Evolutionary conservation across 2,797 vertebrate species (phyloP).

Genomic region (Rhinichthys osculus): DNA sequence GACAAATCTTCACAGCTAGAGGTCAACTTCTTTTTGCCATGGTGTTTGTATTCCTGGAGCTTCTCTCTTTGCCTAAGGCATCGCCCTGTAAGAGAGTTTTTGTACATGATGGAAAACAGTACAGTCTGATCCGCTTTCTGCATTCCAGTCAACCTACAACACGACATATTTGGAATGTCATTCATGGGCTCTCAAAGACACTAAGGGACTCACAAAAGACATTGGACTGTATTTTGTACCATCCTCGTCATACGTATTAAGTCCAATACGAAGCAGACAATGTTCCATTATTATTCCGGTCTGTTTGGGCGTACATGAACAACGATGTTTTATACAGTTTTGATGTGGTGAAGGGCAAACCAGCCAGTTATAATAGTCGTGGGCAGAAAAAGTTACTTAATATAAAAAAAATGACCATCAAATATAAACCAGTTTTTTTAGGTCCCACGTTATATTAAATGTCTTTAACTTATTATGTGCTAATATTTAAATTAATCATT

Average conservation of each 20-base stretch:
- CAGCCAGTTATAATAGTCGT: slow-evolving; percentile 51
- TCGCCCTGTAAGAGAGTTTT: slow-evolving; percentile 63
- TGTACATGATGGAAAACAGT: slow-evolving; percentile 58
- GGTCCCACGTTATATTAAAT: not conserved
- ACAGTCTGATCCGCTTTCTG: slow-evolving; percentile 56
- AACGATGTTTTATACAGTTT: slow-evolving; percentile 62
- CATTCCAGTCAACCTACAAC: slow-evolving; percentile 75
- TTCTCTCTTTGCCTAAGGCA: slow-evolving; percentile 63
- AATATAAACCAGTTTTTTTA: not conserved
- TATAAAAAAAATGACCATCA: slow-evolving; percentile 5
- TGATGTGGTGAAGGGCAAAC: slow-evolving; percentile 64
- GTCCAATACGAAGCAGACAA: slow-evolving; percentile 56
- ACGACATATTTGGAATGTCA: slow-evolving; percentile 70
- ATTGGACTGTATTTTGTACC: slow-evolving; percentile 63
- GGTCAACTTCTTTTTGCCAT: slow-evolving; percentile 72
- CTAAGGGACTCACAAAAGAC: slow-evolving; percentile 65
- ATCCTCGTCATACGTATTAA: slow-evolving; percentile 68
- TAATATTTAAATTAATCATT: not conserved
- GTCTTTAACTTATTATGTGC: not conserved
- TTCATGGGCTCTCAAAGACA: slow-evolving; percentile 62
- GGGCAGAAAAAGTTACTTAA: slow-evolving; percentile 10
- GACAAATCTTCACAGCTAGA: slow-evolving; percentile 69
- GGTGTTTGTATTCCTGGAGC: slow-evolving; percentile 73
- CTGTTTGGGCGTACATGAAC: slow-evolving; percentile 61
- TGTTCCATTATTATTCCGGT: slow-evolving; percentile 61